Base-by-base conservation (phyloP, 35 echinoderm and acorn worm species). In the Eucidaris tribuloides region DNA sequence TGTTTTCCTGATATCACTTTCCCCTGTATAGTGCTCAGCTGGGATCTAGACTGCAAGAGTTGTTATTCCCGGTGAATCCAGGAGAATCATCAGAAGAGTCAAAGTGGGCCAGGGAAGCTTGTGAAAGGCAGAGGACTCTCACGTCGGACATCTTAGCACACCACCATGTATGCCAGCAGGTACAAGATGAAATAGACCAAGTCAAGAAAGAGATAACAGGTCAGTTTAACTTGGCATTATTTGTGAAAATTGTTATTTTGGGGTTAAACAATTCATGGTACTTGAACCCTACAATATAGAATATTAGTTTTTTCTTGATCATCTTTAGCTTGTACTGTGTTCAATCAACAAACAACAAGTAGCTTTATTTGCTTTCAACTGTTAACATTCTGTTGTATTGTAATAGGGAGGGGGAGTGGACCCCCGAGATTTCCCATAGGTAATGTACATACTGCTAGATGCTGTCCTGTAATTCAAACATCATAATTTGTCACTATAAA, bases 141-240 rank as follows among this genome's bases (percentile, higher is more conserved):
- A 42, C 77, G 4, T 80, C 76, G 19, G 85, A 80, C 58, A 79
- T 88, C 15, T 20, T 88, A 56, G 85, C 55, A 20, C 56, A 81
- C 33, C 58, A 65, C 30, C 33, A 79, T n/a, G 42, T 46, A 25
- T 81, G 77, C 23, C 58, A 88, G 62, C 1, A 28, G 35, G 17
- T 66, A n/a, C 85, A 88, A 37, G 77, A 88, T 4, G 62, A 88
- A 25, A 20, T 88, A 29, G 85, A 88, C 39, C 39, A 35, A 36
- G 54, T 63, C 5, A 62, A 59, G 46, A 78, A 88, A 22, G 57
- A 81, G 42, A 80, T 40, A 28, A 35, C 39, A 25, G 77, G 85
- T 88, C 36, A 36, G 77, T 58, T 13, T 58, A 58, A 1, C 25
- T 58, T 18, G 18, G 18, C 54, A 20, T 6, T 20, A 58, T 18